phyloP scores from a whole-genome alignment of 2,888 invertebrate genomes.

The Melikaiella ostensackeni region DNA sequence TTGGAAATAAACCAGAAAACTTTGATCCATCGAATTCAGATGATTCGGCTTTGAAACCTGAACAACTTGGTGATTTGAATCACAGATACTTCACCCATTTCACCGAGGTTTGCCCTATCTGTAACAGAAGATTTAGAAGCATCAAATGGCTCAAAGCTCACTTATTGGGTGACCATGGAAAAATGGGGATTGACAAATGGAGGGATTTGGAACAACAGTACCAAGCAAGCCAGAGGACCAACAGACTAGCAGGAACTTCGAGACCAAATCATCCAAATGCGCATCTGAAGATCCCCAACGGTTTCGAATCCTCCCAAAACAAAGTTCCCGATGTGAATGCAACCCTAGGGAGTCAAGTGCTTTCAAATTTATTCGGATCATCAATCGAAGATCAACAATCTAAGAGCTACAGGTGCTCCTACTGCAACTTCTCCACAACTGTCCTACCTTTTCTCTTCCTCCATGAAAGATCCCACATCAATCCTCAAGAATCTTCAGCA shows the following conservation, averaged over 20 bases:
- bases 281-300: slow-evolving; percentile 81
- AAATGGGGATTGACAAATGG: slow-evolving; percentile 82
- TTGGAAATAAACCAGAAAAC: slow-evolving; percentile 66
- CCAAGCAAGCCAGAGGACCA: slow-evolving; percentile 75
- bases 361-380: slow-evolving; percentile 78
- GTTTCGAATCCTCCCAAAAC: slow-evolving; percentile 70
- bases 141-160: slow-evolving; percentile 93
- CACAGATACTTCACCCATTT: slow-evolving; percentile 84
- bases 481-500: slow-evolving; percentile 72
- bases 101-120: slow-evolving; percentile 90
- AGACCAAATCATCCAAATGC: slow-evolving; percentile 73
- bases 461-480: slow-evolving; percentile 91
- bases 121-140: slow-evolving; percentile 91
- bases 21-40: slow-evolving; percentile 64
- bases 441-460: slow-evolving; percentile 94
- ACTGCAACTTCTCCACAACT: slow-evolving; percentile 93
- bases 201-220: slow-evolving; percentile 80
- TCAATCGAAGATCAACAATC: slow-evolving; percentile 78
- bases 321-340: slow-evolving; percentile 53
- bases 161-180: slow-evolving; percentile 91
- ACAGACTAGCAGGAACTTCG: slow-evolving; percentile 75
- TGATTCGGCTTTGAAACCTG: slow-evolving; percentile 79
- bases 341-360: slow-evolving; percentile 78
- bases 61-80: slow-evolving; percentile 80
- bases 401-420: slow-evolving; percentile 92